Evolutionary conservation across 2,888 invertebrate species (phyloP).

Genomic region (Orthonychiurus folsomi): DNA sequence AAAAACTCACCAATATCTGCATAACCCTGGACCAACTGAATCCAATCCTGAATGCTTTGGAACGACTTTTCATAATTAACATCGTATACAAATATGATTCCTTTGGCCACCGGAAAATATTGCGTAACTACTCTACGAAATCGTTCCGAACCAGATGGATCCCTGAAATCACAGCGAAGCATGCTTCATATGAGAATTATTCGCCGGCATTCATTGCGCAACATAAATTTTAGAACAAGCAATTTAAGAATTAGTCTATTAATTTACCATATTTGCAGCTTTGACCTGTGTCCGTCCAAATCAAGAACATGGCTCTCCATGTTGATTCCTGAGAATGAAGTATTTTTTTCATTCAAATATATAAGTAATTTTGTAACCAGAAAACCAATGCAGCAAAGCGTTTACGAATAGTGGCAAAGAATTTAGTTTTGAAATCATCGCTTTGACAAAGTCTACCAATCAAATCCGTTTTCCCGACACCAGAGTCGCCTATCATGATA

Average conservation of each 20-base stretch:
- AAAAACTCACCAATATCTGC: constrained; percentile 9
- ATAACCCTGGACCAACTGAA: constrained; percentile 14
- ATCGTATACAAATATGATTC: constrained; percentile 21
- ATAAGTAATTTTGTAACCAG: background rate
- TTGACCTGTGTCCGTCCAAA: constrained; percentile 16
- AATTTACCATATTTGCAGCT: constrained; percentile 23
- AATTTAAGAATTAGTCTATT: too few species aligned
- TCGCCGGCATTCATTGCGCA: background rate
- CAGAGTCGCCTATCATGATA: constrained; percentile 19
- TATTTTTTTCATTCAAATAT: background rate
- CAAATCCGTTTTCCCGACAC: constrained; percentile 22
- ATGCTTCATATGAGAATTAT: background rate
- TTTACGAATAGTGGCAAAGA: constrained; percentile 19
- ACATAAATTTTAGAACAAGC: background rate
- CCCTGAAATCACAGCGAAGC: constrained; percentile 13
- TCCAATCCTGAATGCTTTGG: constrained; percentile 19
- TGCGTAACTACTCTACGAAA: constrained; percentile 16
- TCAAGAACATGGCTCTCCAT: constrained; percentile 15
- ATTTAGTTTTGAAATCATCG: constrained; percentile 19
- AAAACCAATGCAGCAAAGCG: background rate
- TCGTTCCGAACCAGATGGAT: constrained; percentile 22
- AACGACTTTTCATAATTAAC: constrained; percentile 19
- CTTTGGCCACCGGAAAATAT: constrained; percentile 16
- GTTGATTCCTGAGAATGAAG: constrained; percentile 18
- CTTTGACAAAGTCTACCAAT: constrained; percentile 19